These are phyloP conservation scores for Drosophila saltans DNA, from an alignment of 1,140 invertebrate genomes.

Conservation along the genomic window DNA sequence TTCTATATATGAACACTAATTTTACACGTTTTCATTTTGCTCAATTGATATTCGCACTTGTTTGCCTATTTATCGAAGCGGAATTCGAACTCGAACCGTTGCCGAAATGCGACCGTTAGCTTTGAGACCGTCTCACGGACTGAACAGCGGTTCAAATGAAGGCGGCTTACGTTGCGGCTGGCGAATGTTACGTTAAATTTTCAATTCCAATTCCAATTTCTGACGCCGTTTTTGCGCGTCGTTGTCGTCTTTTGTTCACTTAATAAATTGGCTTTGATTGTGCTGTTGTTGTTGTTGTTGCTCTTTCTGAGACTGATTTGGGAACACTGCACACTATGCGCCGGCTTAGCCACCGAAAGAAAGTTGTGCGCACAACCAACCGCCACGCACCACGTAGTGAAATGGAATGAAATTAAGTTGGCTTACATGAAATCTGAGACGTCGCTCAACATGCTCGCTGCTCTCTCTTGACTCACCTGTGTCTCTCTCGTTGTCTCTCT, in stretches of 20 bases:
- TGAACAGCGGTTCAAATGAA: slow-evolving; percentile 23
- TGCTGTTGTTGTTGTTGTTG: slow-evolving; percentile 10
- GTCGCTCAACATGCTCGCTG: slow-evolving; percentile 26
- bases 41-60: slow-evolving; percentile 38
- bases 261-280: slow-evolving; percentile 45
- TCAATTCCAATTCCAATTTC: slow-evolving; percentile 33
- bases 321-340: slow-evolving; percentile 1
- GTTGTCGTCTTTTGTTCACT: slow-evolving; percentile 32
- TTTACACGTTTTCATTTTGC: slow-evolving; percentile 7
- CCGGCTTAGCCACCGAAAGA: slow-evolving; percentile 24
- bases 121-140: slow-evolving; percentile 67
- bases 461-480: slow-evolving; percentile 30
- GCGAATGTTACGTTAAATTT: slow-evolving; percentile 1
- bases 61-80: neutral
- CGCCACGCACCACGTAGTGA: slow-evolving; percentile 38
- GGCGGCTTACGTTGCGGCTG: neutral
- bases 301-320: slow-evolving; percentile 8
- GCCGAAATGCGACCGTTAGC: slow-evolving; percentile 48
- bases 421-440: neutral
- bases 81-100: neutral
- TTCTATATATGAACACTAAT: slow-evolving; percentile 6
- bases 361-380: slow-evolving; percentile 47
- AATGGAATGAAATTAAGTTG: slow-evolving; percentile 48
- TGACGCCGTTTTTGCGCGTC: slow-evolving; percentile 31
- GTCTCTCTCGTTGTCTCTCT: slow-evolving; percentile 19